Percentiles rank a stretch among this genome's conserved stretches.
These are phyloP conservation scores for Gopherus evgoodei DNA, from an alignment of 2,113 vertebrate species.

Conservation along the genomic window DNA sequence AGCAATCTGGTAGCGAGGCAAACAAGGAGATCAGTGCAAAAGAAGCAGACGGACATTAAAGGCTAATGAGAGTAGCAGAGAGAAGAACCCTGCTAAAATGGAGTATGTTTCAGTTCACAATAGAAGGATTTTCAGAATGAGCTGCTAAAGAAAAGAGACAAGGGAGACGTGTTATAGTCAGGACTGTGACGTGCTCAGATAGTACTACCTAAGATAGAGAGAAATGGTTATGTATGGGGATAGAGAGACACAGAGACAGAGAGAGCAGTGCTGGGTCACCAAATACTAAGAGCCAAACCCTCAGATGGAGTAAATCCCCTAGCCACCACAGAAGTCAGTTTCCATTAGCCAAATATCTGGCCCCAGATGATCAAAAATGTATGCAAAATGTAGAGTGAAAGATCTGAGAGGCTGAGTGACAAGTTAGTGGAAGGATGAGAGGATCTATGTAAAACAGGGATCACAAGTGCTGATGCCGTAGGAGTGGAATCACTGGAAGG, in stretches of 20 bases:
- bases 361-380: too few relatives aligned
- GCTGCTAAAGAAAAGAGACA: not conserved
- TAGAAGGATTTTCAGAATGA: not conserved
- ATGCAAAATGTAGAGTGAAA: not conserved
- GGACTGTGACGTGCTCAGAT: not conserved
- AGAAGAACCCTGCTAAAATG: not conserved
- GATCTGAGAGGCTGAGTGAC: not conserved
- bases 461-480: not conserved
- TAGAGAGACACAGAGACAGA: too few relatives aligned
- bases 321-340: too few relatives aligned
- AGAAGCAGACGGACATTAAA: not conserved
- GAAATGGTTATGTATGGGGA: not conserved
- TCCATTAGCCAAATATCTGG: too few relatives aligned
- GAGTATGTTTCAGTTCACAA: not conserved
- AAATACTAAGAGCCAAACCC: too few relatives aligned
- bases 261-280: too few relatives aligned
- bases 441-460: not conserved
- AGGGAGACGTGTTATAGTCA: not conserved
- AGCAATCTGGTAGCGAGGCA: not conserved
- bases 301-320: too few relatives aligned
- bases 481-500: not conserved
- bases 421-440: not conserved
- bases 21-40: not conserved
- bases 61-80: not conserved
- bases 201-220: not conserved